phyloP scores from a whole-genome alignment of 2,888 invertebrate genomes.

The Xestia c-nigrum region DNA sequence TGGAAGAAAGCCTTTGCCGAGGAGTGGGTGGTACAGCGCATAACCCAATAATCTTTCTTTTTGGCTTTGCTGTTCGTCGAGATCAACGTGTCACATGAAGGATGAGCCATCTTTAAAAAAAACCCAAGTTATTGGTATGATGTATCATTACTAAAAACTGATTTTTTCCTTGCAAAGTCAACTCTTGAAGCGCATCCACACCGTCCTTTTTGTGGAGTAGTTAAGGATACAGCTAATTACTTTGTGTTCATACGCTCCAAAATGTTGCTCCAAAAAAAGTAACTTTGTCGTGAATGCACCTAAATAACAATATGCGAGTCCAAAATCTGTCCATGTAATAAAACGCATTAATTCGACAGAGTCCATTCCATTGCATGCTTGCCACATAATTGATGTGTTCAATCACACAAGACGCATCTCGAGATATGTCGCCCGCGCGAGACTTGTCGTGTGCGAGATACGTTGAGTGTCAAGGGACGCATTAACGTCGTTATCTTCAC shows the following conservation, averaged over 20 bases:
- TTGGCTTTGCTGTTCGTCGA: background rate
- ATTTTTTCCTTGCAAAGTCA: background rate
- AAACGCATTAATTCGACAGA: background rate
- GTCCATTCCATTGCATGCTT: conserved; percentile 7
- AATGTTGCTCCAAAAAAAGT: background rate
- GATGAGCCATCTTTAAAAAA: background rate
- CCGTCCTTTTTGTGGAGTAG: background rate
- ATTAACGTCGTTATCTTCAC: conserved; percentile 57
- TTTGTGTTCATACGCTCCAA: background rate
- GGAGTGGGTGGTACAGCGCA: no score
- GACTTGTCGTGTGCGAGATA: conserved; percentile 12
- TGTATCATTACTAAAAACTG: no score
- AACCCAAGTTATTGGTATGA: background rate
- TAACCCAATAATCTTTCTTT: background rate
- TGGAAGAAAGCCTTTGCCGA: no score
- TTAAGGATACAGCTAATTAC: background rate
- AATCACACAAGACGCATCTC: conserved; percentile 46
- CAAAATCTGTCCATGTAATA: background rate
- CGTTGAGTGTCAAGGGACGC: conserved; percentile 38
- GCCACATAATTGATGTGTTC: conserved; percentile 50
- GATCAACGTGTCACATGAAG: background rate
- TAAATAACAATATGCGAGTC: background rate
- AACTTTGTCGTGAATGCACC: background rate
- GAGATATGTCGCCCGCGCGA: conserved; percentile 36
- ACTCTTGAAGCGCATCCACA: background rate